Conservation (phyloP, 2,113 vertebrate genomes). For the Theropithecus gelada region DNA sequence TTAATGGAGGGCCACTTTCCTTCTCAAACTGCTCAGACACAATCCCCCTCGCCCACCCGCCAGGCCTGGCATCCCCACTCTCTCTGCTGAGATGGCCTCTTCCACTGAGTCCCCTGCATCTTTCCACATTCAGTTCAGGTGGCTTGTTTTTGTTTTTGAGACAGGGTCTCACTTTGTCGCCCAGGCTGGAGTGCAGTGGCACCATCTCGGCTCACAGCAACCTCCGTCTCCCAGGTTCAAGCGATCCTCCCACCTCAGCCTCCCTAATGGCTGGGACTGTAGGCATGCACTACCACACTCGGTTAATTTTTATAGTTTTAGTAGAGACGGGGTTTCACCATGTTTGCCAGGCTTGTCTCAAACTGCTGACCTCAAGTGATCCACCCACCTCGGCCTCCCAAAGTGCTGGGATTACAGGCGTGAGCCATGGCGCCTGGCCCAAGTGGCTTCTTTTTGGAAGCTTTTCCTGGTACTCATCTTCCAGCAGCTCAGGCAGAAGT, state of each 20-base stretch:
- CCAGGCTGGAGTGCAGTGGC: background rate
- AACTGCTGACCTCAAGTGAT: background rate
- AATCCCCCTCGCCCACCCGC: background rate
- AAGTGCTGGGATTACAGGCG: background rate
- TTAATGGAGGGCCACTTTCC: background rate
- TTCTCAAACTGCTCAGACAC: background rate
- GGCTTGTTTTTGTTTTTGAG: background rate
- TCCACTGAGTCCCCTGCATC: background rate
- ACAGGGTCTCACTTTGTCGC: background rate
- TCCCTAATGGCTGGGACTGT: background rate
- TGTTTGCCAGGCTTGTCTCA: background rate
- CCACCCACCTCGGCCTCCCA: background rate
- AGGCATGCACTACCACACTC: too few relatives aligned
- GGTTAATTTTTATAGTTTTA: background rate
- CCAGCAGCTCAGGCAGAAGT: background rate
- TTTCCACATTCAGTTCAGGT: background rate
- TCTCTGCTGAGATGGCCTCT: background rate
- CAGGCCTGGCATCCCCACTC: rapidly evolving
- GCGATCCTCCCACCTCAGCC: background rate
- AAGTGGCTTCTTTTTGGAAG: background rate
- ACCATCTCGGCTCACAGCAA: background rate
- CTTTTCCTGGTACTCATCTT: background rate
- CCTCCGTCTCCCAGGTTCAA: background rate
- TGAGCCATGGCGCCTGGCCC: too few relatives aligned
- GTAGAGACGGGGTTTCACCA: background rate